Percentiles rank a stretch among this genome's conserved stretches.
Evolutionary conservation across 2,113 vertebrate species (phyloP).

Genomic region (Alexandromys fortis): DNA sequence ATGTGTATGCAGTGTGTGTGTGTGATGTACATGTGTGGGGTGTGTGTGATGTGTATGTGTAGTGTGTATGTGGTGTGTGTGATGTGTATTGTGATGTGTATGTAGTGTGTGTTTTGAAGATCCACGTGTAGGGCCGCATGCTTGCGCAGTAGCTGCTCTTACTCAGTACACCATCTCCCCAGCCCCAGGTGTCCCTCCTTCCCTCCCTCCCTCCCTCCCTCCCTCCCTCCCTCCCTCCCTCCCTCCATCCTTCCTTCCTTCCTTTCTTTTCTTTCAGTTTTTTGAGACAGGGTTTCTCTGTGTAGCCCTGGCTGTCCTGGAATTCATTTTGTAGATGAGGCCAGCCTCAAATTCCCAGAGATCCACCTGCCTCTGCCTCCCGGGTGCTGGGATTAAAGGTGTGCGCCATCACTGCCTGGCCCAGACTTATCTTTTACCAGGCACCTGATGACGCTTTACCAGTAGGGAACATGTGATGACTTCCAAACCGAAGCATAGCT

Average conservation of each 20-base stretch:
- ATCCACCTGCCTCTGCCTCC: neutral
- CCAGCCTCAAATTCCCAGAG: neutral
- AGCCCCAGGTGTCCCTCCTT: neutral
- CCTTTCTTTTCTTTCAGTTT: too few species aligned
- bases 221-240: fast-evolving
- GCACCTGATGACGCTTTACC: neutral
- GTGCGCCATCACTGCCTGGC: neutral
- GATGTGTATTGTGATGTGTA: too few species aligned
- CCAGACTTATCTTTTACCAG: neutral
- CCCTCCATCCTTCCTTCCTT: too few species aligned
- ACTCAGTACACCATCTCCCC: too few species aligned
- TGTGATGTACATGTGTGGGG: too few species aligned
- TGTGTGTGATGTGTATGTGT: too few species aligned
- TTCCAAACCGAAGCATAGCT: neutral
- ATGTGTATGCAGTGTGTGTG: too few species aligned
- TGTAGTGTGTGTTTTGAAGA: too few species aligned
- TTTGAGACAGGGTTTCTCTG: too few species aligned
- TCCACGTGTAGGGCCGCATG: neutral
- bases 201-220: too few species aligned
- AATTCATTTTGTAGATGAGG: neutral
- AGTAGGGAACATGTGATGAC: neutral
- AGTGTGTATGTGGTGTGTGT: too few species aligned
- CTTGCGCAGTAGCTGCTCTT: neutral
- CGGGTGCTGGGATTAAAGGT: neutral
- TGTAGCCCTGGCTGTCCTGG: too few species aligned